Conservation (phyloP, 2,113 vertebrate species). For the Ceyx melanurus region DNA sequence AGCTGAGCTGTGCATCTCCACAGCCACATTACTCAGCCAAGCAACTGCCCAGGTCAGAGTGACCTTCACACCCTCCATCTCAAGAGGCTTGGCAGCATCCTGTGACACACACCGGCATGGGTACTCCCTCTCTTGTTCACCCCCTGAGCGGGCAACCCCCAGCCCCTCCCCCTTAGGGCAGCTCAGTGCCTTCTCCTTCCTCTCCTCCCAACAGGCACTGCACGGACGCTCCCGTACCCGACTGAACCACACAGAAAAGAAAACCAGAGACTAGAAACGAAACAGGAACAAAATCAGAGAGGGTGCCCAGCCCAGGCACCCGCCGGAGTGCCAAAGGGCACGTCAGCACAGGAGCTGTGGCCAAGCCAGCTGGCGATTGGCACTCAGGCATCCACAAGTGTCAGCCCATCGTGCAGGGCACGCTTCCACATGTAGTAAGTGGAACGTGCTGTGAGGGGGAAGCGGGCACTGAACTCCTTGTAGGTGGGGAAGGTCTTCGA, state of each 20-base stretch:
- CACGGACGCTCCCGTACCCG: not conserved
- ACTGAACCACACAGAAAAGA: not conserved
- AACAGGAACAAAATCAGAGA: not conserved
- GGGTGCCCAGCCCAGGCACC: fast-evolving
- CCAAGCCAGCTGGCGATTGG: not conserved
- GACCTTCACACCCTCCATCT: not conserved
- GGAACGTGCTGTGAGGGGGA: conserved; percentile 90
- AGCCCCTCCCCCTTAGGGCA: not conserved
- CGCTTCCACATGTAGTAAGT: conserved; percentile 99
- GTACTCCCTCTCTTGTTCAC: not conserved
- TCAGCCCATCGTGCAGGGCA: conserved; percentile 90
- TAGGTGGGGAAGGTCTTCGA: conserved; percentile 94
- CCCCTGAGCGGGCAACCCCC: not conserved
- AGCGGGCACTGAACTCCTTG: conserved; percentile 92
- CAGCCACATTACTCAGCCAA: not conserved
- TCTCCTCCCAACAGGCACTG: not conserved
- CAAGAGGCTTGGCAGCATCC: not conserved
- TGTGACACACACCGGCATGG: not conserved
- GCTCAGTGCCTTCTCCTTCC: not conserved
- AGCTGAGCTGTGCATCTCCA: not conserved
- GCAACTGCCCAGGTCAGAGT: not conserved
- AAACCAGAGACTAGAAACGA: conserved; percentile 19
- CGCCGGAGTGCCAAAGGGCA: not conserved
- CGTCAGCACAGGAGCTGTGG: not conserved
- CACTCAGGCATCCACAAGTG: conserved; percentile 83